Conservation (phyloP, 1,140 invertebrate species). For the Trachymyrmex septentrionalis region DNA sequence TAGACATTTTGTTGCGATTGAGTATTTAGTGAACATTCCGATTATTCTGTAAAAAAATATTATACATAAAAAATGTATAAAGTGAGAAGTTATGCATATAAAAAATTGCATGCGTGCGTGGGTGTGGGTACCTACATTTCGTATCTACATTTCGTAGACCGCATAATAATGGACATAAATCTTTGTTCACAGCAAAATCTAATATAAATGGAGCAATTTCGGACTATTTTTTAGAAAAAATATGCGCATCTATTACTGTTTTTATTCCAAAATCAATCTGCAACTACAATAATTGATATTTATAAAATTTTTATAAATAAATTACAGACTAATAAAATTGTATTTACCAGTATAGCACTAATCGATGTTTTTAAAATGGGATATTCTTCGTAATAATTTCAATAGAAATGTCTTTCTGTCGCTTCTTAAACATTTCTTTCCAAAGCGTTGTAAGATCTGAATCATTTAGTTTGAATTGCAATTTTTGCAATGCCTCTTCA, state of each 20-base stretch:
- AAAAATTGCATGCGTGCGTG: too few relatives aligned
- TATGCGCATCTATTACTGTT: background rate
- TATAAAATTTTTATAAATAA: background rate
- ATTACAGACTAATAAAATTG: background rate
- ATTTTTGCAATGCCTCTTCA: background rate
- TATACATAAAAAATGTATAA: too few relatives aligned
- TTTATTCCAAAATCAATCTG: background rate
- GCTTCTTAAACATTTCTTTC: background rate
- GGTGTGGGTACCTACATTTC: background rate
- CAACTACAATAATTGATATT: background rate
- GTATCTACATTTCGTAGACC: background rate
- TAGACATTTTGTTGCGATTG: too few relatives aligned
- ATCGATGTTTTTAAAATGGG: background rate
- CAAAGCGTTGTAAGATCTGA: background rate
- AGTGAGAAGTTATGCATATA: background rate
- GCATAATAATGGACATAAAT: background rate
- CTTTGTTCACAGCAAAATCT: background rate
- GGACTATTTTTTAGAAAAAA: background rate
- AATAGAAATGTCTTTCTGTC: background rate
- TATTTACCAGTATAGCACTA: background rate
- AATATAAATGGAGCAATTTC: background rate
- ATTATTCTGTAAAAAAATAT: too few relatives aligned
- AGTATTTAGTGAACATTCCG: too few relatives aligned
- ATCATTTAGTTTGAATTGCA: constrained; percentile 1
- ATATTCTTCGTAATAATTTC: constrained; percentile 7